Evolutionary conservation across 2,113 vertebrate species (phyloP), one percentile per base, ranked within the genome.

Genomic region (Saimiri boliviensis): DNA sequence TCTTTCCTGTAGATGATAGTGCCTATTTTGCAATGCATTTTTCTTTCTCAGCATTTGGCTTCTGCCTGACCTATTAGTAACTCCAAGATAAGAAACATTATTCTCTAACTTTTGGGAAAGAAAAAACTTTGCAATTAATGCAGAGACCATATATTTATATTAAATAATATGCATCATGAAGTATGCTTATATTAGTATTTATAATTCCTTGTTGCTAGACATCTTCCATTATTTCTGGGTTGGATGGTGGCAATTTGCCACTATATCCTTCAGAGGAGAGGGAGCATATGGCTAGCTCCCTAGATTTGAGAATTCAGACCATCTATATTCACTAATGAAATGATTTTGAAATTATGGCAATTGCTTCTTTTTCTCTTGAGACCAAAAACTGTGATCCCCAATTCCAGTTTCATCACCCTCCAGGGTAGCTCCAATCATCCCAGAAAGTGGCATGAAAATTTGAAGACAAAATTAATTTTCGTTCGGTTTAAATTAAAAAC

Each of bases 251-350:
- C 86, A 97, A 87, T 96, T 98, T 96, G 97, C 96, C 90, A 98
- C 91, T 91, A 3, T 96, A 98, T 91, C 89, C 95, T 4, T 96
- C 95, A 97, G 81, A 91, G 95, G 91, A 97, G 92, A 97, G 93
- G 91, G 63, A 98, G 56, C 98, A 98, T 98, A 98, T 98, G 98
- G 97, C 98, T 97, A 98, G 76, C 90, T 98, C 95, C 91, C 20
- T 94, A 93, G 94, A 82, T 97, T 96, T 98, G 96, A 98, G 98
- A 98, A 97, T 97, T 47, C 74, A 91, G 86, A 89, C 98, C 91
- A 93, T 96, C 96, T 91, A 95, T 97, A 98, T 66, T 93, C n/a
- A 98, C 97, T 97, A 98, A 97, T 96, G 98, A 98, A 98, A 98
- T 71, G 60, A 98, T 98, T 97, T 98, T 95, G 94, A 96, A 97